phyloP scores from a whole-genome alignment of 2,113 vertebrate genomes.

The Condylura cristata region DNA sequence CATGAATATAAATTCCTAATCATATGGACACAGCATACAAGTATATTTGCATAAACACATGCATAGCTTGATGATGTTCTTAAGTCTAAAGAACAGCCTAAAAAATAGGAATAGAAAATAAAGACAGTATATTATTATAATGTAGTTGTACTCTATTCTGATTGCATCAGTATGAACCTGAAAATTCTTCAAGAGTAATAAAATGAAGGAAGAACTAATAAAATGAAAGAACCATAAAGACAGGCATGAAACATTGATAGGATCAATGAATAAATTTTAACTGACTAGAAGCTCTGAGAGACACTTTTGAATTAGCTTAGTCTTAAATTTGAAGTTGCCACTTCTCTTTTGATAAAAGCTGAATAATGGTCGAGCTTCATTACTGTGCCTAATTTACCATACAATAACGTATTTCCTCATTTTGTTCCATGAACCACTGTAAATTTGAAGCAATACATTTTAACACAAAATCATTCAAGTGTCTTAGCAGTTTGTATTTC shows the following conservation, averaged over 20 bases:
- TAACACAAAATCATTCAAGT: slow-evolving; percentile 23
- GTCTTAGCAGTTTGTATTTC: background rate
- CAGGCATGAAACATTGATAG: background rate
- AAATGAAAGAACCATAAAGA: background rate
- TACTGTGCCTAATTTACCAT: slow-evolving; percentile 29
- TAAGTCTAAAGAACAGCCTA: background rate
- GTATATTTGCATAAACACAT: background rate
- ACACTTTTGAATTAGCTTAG: background rate
- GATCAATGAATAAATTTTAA: slow-evolving; percentile 29
- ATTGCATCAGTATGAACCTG: background rate
- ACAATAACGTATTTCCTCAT: background rate
- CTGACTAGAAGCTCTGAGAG: background rate
- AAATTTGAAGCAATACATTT: slow-evolving; percentile 28
- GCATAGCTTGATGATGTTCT: slow-evolving; percentile 8
- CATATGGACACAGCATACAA: background rate
- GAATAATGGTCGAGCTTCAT: slow-evolving; percentile 41
- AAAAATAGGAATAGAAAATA: background rate
- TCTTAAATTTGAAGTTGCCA: slow-evolving; percentile 52
- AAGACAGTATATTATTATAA: background rate
- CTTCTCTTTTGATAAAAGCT: slow-evolving; percentile 34
- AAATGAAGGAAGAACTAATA: background rate
- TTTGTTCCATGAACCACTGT: background rate
- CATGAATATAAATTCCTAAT: background rate
- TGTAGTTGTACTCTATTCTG: background rate
- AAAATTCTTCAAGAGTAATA: slow-evolving; percentile 25